Percentiles rank a stretch among this genome's conserved stretches.
These are phyloP conservation scores for Eledona agricola DNA, from an alignment of 2,888 invertebrate genomes.

Conservation along the genomic window DNA sequence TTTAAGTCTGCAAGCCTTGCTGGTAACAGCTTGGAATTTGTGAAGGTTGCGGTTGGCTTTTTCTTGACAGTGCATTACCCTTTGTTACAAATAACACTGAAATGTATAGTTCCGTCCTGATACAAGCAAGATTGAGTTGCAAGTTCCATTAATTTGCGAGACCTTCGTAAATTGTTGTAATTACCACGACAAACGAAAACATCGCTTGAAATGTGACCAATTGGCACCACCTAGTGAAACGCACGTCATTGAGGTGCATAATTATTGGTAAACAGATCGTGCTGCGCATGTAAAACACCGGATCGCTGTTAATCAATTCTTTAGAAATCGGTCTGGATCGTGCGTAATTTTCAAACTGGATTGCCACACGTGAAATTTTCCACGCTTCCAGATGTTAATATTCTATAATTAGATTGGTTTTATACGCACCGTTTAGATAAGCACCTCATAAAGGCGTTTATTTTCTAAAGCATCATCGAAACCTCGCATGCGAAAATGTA, in stretches of 20 bases:
- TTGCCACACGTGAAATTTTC: constrained; percentile 3
- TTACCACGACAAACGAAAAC: constrained; percentile 13
- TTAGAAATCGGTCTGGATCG: not conserved
- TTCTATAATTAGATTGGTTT: constrained; percentile 2
- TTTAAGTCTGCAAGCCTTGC: too few relatives aligned
- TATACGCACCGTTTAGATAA: not conserved
- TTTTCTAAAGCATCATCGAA: too few relatives aligned
- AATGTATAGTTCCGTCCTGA: too few relatives aligned
- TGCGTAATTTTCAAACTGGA: not conserved
- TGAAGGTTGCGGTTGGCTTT: too few relatives aligned
- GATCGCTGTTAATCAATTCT: not conserved
- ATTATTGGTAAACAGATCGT: constrained; percentile 13
- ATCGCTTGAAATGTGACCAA: constrained; percentile 7
- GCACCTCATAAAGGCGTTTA: not conserved
- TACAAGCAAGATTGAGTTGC: too few relatives aligned
- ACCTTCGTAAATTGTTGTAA: constrained; percentile 2
- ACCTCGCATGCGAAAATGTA: not conserved
- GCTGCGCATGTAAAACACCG: constrained; percentile 13
- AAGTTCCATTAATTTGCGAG: constrained; percentile 4
- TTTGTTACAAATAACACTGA: too few relatives aligned
- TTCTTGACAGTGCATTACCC: too few relatives aligned
- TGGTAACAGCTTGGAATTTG: too few relatives aligned
- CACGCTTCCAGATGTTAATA: constrained; percentile 1
- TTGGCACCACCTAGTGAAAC: constrained; percentile 18
- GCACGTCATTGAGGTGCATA: constrained; percentile 4